Percentiles rank a stretch among this genome's conserved stretches.
These are phyloP conservation scores for Centropyge bicolor DNA, from an alignment of 2,797 vertebrate genomes.

Conservation along the genomic window DNA sequence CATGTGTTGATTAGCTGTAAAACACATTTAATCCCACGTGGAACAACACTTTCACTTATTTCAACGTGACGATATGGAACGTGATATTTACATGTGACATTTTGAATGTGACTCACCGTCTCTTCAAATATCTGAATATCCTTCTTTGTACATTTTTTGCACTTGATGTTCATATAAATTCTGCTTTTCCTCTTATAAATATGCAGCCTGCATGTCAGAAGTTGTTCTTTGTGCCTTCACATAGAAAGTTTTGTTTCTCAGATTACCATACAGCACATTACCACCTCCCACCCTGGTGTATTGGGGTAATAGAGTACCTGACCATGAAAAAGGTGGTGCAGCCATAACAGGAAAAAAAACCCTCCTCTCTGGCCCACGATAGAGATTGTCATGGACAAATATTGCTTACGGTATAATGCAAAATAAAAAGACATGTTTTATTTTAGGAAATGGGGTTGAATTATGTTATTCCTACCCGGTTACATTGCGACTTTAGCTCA, in stretches of 20 bases:
- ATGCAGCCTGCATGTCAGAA: background rate
- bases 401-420: slow-evolving; percentile 32
- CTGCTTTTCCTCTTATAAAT: background rate
- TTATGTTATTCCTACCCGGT: slow-evolving; percentile 16
- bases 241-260: background rate
- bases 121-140: too few relatives aligned
- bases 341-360: background rate
- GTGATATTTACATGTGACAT: too few relatives aligned
- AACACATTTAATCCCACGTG: too few relatives aligned
- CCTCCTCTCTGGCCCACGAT: background rate
- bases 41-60: background rate
- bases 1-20: background rate
- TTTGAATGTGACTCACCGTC: too few relatives aligned
- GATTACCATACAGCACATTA: background rate
- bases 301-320: background rate
- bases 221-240: background rate
- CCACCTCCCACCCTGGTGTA: background rate
- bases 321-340: background rate
- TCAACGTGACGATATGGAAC: background rate
- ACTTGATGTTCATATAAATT: background rate
- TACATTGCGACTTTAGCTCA: slow-evolving; percentile 15
- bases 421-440: slow-evolving; percentile 45
- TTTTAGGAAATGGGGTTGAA: slow-evolving; percentile 38
- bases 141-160: too few relatives aligned
- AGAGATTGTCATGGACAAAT: slow-evolving; percentile 6